These are phyloP conservation scores for Odocoileus hemionus DNA, from an alignment of 2,113 vertebrate species.

Conservation along the genomic window DNA sequence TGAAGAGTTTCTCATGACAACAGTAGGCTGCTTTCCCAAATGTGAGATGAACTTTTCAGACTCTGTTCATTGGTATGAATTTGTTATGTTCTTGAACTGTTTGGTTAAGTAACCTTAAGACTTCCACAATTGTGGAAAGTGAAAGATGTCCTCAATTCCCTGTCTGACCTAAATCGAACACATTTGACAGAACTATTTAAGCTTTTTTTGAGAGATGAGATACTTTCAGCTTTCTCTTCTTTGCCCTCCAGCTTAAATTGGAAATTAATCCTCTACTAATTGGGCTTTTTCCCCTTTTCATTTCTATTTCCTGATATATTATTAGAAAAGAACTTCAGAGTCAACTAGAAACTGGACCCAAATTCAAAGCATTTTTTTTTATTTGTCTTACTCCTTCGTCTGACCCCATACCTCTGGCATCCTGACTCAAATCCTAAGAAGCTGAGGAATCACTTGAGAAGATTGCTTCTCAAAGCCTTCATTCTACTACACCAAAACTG, in stretches of 20 bases:
- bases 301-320: background rate
- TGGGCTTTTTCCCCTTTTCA: background rate
- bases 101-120: background rate
- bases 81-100: background rate
- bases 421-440: background rate
- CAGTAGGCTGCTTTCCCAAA: background rate
- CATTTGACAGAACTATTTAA: background rate
- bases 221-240: background rate
- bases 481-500: background rate
- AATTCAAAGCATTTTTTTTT: background rate
- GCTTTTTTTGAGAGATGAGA: background rate
- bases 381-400: background rate
- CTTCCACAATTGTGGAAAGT: background rate
- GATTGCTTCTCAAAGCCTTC: background rate
- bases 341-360: background rate
- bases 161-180: background rate
- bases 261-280: background rate
- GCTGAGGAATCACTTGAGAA: background rate
- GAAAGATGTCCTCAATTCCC: background rate
- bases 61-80: background rate
- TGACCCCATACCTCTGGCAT: background rate
- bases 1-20: background rate
- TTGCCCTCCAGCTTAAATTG: background rate
- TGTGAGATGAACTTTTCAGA: background rate
- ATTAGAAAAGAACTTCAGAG: background rate